Conservation (phyloP, 2,888 invertebrate genomes). For the Ichneumoninae sp. region DNA sequence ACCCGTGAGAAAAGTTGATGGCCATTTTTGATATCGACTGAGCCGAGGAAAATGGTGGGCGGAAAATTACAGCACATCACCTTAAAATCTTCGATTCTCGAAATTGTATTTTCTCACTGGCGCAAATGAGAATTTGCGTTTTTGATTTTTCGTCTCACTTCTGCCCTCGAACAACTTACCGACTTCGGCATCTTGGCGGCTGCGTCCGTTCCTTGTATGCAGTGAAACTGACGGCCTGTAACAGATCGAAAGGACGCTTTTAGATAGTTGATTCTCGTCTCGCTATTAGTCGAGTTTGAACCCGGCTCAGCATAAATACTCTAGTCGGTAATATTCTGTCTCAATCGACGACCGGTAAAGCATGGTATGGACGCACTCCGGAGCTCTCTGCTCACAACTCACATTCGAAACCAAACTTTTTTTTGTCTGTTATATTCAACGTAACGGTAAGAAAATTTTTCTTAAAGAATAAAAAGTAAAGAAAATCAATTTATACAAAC, state of each 20-base stretch:
- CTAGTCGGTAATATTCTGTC: neutral
- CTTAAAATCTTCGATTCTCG: neutral
- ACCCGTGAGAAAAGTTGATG: no score
- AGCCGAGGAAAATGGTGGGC: no score
- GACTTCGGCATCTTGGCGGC: conserved; percentile 81
- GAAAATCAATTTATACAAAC: no score
- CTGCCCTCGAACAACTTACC: conserved; percentile 73
- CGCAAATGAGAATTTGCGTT: neutral
- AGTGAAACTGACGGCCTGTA: conserved; percentile 78
- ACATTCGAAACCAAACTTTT: neutral
- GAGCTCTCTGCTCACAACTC: neutral
- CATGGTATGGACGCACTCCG: neutral
- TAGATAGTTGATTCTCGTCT: conserved; percentile 49
- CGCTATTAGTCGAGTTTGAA: conserved; percentile 42
- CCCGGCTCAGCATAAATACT: conserved; percentile 11
- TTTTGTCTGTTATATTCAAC: neutral
- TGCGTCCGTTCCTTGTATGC: conserved; percentile 71
- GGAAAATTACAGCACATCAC: no score
- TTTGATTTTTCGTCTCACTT: neutral
- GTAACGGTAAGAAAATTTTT: no score
- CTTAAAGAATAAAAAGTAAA: no score
- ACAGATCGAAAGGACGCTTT: conserved; percentile 71
- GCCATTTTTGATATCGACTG: no score
- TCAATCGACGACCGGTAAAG: neutral
- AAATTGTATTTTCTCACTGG: neutral